Percentiles rank a stretch among this genome's conserved stretches.
These are phyloP conservation scores for Philopotamus ludificatus DNA, from an alignment of 1,140 invertebrate species.

Conservation along the genomic window DNA sequence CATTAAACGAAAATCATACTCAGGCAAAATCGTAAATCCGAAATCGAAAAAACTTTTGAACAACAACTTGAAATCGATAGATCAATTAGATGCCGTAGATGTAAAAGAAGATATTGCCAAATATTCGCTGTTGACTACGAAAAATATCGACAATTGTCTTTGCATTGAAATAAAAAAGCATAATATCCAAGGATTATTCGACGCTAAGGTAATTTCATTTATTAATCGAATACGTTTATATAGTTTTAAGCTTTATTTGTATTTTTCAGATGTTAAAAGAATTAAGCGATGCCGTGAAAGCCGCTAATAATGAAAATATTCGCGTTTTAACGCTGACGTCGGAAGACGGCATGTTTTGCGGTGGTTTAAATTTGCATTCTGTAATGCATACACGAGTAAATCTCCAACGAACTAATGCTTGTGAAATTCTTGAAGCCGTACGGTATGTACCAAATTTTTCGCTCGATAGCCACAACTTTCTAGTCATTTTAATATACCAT, in stretches of 20 bases:
- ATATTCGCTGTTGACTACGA: conserved; percentile 1
- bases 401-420: conserved; percentile 24
- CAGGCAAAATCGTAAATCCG: not conserved
- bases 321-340: conserved; percentile 28
- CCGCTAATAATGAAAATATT: not conserved
- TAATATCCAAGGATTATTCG: conserved; percentile 21
- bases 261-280: conserved; percentile 28
- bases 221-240: not conserved
- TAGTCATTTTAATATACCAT: no score
- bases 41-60: no score
- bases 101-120: no score
- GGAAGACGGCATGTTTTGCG: conserved; percentile 18
- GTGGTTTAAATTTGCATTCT: conserved; percentile 31
- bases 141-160: conserved; percentile 22
- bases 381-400: conserved; percentile 19
- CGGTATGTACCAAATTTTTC: no score
- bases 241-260: not conserved
- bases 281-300: conserved; percentile 22
- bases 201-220: not conserved
- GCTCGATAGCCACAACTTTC: no score
- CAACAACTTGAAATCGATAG: no score
- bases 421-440: conserved; percentile 15
- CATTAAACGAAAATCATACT: not conserved
- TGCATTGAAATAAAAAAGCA: conserved; percentile 26
- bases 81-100: no score